A percentile compares a stretch with the other conserved stretches of the same genome.
phyloP scores from a whole-genome alignment of 2,888 invertebrate genomes.

The Pseudanteris insignis region DNA sequence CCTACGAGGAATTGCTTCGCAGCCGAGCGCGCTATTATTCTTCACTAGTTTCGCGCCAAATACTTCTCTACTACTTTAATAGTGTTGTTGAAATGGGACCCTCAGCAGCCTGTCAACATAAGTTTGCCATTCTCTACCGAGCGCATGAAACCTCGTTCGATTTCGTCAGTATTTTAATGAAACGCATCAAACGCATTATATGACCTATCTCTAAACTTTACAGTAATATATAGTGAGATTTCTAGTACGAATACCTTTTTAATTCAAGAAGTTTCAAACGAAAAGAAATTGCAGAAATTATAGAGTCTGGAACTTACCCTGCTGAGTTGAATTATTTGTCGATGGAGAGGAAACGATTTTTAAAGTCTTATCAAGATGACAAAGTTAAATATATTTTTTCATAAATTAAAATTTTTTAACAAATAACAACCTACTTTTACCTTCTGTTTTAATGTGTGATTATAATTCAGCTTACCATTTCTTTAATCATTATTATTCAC shows the following conservation, averaged over 20 bases:
- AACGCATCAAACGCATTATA: not conserved
- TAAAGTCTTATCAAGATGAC: too few relatives aligned
- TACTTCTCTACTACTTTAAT: constrained; percentile 37
- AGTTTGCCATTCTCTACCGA: constrained; percentile 19
- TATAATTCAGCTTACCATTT: too few relatives aligned
- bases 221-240: too few relatives aligned
- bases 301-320: not conserved
- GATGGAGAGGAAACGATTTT: not conserved
- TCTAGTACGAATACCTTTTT: too few relatives aligned
- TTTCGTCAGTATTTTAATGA: constrained; percentile 20
- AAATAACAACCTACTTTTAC: too few relatives aligned
- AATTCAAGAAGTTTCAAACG: too few relatives aligned
- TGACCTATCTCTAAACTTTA: too few relatives aligned
- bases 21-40: constrained; percentile 50
- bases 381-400: too few relatives aligned
- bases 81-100: constrained; percentile 31
- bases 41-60: constrained; percentile 48
- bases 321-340: not conserved
- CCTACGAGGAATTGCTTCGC: constrained; percentile 48
- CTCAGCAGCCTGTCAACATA: constrained; percentile 31
- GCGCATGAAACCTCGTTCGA: constrained; percentile 9
- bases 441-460: too few relatives aligned
- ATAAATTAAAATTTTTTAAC: too few relatives aligned
- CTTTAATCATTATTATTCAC: too few relatives aligned
- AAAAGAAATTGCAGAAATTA: too few relatives aligned